Base-by-base conservation (phyloP, 2,797 vertebrate genomes). In the Spinibarbus caldwelli region DNA sequence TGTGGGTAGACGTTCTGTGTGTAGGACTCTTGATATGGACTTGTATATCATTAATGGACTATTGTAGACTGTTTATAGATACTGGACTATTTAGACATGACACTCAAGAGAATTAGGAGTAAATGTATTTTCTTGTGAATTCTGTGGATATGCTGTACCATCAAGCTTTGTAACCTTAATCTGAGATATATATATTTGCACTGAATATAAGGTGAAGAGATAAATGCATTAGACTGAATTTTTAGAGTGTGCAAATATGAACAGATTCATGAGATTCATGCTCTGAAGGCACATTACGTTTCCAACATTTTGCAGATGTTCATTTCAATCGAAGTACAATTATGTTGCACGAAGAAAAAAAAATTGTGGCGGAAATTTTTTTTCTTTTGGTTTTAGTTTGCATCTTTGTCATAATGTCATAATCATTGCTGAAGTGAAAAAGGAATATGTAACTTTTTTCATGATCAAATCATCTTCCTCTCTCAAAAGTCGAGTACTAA, bases 101-200 rank as follows among this genome's bases (percentile, higher is more conserved):
- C 52, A 72, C 76, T 85, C 47, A 62, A 71, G 77, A 85, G 83
- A 78, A 85, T 85, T 85, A 85, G 83, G 76, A 85, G 66, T 85
- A 72, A 78, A 71, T 85, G 76, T 85, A 79, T 85, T 78, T 85
- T 78, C 67, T 78, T 85, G 83, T 85, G 83, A 84, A 84, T 68
- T 84, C 73, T 84, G 82, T 84, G 82, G 82, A 84, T 68, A 84
- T 84, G 82, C 82, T 79, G 83, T 85, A 78, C 76, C 83, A 85
- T 85, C 83, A 72, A 78, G 83, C 83, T 85, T 79, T 85, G 83
- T 85, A 85, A 85, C 21, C 83, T 79, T 85, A 85, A 85, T 72
- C 66, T 78, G 76, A 85, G 83, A 85, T 79, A 49, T 79, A 49
- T 79, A 79, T 85, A 85, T 79, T 79, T 85, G 83, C 83, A 85